Percentiles rank a stretch among this genome's conserved stretches.
phyloP scores from a whole-genome alignment of 2,113 vertebrate species.

The Eurystomus gularis region DNA sequence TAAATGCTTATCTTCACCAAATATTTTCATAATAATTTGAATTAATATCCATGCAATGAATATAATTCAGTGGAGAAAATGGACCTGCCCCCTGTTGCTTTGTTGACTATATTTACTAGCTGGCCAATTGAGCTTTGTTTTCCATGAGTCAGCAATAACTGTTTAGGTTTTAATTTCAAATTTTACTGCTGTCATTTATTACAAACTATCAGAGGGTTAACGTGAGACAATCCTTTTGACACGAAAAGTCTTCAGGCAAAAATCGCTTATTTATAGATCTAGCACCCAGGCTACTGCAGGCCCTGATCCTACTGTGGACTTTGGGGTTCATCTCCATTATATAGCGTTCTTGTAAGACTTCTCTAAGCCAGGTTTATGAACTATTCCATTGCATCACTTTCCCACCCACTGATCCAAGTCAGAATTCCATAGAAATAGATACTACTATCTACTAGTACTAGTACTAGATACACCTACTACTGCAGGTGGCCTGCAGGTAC shows the following conservation, averaged over 20 bases:
- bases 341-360: neutral
- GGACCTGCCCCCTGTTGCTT: neutral
- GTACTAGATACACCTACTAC: no score
- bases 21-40: neutral
- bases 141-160: neutral
- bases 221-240: neutral
- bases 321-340: neutral
- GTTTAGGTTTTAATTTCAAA: neutral
- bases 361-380: neutral
- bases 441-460: no score
- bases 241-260: neutral
- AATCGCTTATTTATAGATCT: neutral
- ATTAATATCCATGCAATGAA: neutral
- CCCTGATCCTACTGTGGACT: neutral
- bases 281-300: neutral
- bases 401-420: neutral
- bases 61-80: neutral
- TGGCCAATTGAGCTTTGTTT: neutral
- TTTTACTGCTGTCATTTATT: neutral
- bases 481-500: no score
- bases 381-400: neutral
- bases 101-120: neutral
- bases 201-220: neutral
- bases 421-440: neutral
- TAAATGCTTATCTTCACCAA: neutral